These are phyloP conservation scores for Stichopus horrens DNA, from an alignment of 53 echinoderm and acorn worm genomes.

Conservation along the genomic window DNA sequence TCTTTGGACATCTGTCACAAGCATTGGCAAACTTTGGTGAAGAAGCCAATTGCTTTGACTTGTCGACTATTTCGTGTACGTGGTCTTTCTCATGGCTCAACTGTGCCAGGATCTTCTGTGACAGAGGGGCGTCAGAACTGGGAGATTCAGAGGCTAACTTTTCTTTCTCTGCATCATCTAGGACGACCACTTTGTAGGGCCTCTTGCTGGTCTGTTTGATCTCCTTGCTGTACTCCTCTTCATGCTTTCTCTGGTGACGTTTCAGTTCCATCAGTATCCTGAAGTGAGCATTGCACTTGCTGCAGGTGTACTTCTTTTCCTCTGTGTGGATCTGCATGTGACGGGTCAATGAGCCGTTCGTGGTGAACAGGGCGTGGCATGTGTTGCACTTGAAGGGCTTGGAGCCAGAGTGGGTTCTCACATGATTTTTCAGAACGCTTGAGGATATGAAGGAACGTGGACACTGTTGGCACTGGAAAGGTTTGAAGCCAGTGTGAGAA, in stretches of 20 bases:
- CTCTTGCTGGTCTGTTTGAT: constrained; percentile 47
- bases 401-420: constrained; percentile 76
- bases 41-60: constrained; percentile 64
- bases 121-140: constrained; percentile 71
- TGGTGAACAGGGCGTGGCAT: constrained; percentile 79
- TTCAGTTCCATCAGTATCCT: constrained; percentile 74
- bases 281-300: constrained; percentile 74
- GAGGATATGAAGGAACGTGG: constrained; percentile 90
- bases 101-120: constrained; percentile 87
- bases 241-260: constrained; percentile 81
- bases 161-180: constrained; percentile 79
- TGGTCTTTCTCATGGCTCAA: constrained; percentile 78
- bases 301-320: constrained; percentile 64
- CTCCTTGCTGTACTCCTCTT: constrained; percentile 50
- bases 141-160: constrained; percentile 70
- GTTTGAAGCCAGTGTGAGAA: constrained; percentile 93
- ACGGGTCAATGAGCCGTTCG: constrained; percentile 88
- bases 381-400: constrained; percentile 78
- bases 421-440: constrained; percentile 81
- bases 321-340: constrained; percentile 87
- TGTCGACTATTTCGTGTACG: constrained; percentile 86
- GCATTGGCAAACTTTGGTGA: constrained; percentile 84
- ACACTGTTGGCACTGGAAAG: constrained; percentile 82
- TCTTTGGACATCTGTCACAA: constrained; percentile 80
- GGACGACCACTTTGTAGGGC: constrained; percentile 61